Evolutionary conservation across 2,888 invertebrate species (phyloP).

Genomic region (Caenorhabditis sp.): DNA sequence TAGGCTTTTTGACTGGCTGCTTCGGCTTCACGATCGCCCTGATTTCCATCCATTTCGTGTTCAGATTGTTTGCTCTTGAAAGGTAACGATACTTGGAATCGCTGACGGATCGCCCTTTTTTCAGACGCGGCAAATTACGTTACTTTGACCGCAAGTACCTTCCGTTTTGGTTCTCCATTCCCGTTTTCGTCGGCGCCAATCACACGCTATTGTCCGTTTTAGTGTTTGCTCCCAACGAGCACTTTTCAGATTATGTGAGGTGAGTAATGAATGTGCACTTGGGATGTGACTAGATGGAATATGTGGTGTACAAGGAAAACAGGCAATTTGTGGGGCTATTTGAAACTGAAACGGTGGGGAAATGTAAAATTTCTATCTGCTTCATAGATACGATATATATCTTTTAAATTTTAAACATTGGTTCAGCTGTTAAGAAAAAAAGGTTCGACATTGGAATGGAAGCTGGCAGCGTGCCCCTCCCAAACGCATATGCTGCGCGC

Average conservation of each 20-base stretch:
- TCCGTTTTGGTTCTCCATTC: constrained; percentile 5
- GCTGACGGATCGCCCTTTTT: neutral
- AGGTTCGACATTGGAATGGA: too few relatives aligned
- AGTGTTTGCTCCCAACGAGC: neutral
- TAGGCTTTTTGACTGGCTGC: neutral
- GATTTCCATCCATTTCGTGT: constrained; percentile 3
- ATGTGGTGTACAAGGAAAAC: too few relatives aligned
- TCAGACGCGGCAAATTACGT: constrained; percentile 24
- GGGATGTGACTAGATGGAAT: too few relatives aligned
- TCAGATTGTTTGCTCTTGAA: constrained; percentile 26
- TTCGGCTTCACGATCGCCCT: constrained; percentile 3
- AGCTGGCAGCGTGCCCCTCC: too few relatives aligned
- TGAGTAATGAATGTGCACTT: neutral
- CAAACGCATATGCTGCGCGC: too few relatives aligned
- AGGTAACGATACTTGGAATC: neutral
- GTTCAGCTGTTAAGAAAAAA: too few relatives aligned
- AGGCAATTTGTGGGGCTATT: too few relatives aligned
- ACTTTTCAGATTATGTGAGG: constrained; percentile 2
- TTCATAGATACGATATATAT: too few relatives aligned
- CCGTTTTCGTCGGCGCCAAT: neutral
- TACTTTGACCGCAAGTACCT: constrained; percentile 16
- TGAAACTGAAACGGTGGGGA: too few relatives aligned
- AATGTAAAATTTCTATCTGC: too few relatives aligned
- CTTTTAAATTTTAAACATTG: too few relatives aligned
- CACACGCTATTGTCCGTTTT: neutral